Conservation (phyloP, 2,888 invertebrate species). For the Leucania comma region DNA sequence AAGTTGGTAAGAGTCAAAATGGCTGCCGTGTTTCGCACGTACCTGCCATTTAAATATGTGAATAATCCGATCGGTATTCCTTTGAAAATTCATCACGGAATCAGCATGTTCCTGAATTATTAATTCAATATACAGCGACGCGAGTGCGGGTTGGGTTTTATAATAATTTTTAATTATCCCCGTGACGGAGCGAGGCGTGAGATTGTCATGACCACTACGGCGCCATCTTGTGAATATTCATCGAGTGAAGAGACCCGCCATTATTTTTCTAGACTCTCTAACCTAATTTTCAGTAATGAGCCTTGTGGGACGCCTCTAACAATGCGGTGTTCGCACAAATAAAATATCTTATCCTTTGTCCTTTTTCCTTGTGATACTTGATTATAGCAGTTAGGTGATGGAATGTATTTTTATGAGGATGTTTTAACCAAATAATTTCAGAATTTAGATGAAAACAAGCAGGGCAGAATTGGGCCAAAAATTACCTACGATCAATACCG, state of each 20-base stretch:
- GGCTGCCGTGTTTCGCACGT: constrained; percentile 20
- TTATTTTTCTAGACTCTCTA: constrained; percentile 83
- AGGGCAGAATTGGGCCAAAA: neutral
- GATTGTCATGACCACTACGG: constrained; percentile 61
- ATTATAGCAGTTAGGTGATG: constrained; percentile 63
- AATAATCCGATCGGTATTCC: constrained; percentile 55
- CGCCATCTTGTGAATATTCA: constrained; percentile 83
- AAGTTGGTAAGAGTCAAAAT: constrained; percentile 45
- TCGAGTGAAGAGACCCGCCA: constrained; percentile 76
- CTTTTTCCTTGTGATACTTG: constrained; percentile 67
- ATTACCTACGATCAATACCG: neutral
- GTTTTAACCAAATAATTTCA: constrained; percentile 6
- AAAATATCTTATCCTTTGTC: constrained; percentile 73
- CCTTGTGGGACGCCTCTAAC: constrained; percentile 74
- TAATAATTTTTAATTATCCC: constrained; percentile 85
- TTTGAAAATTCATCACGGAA: constrained; percentile 51
- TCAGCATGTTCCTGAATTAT: constrained; percentile 68
- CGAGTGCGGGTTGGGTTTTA: constrained; percentile 69
- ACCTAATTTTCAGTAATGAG: constrained; percentile 85
- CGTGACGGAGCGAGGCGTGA: constrained; percentile 60
- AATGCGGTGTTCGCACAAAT: constrained; percentile 73
- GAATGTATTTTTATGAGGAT: constrained; percentile 35
- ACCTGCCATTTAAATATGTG: constrained; percentile 28
- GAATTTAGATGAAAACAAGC: constrained; percentile 9
- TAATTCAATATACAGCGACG: constrained; percentile 71